Evolutionary conservation across 2,113 vertebrate genomes (phyloP).

Genomic region (Miniopterus natalensis): DNA sequence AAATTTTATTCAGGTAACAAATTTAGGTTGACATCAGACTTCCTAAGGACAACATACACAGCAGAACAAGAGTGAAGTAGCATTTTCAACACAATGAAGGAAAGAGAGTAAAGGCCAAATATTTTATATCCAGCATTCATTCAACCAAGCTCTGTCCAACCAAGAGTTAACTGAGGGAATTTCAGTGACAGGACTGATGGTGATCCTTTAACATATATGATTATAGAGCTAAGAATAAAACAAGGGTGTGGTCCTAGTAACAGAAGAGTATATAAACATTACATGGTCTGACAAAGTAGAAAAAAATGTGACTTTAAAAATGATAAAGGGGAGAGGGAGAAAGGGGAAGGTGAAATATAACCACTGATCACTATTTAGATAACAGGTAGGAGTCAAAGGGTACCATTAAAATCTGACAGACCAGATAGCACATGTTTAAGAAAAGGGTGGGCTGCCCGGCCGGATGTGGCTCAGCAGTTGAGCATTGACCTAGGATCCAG

Average conservation of each 20-base stretch:
- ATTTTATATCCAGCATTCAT: neutral
- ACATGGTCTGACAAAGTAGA: neutral
- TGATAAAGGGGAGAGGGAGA: neutral
- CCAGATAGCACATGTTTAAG: neutral
- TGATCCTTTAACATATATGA: neutral
- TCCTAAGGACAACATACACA: neutral
- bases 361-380: neutral
- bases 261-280: neutral
- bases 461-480: no score
- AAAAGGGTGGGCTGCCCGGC: neutral
- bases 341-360: neutral
- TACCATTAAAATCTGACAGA: neutral
- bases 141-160: neutral
- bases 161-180: neutral
- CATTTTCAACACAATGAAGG: neutral
- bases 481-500: no score
- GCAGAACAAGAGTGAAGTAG: neutral
- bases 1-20: neutral
- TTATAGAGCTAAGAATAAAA: neutral
- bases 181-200: neutral
- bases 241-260: neutral
- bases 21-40: neutral
- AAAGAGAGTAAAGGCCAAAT: neutral
- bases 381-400: neutral
- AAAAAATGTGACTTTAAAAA: slow-evolving; percentile 5